Conservation (phyloP, 2,113 vertebrate genomes). For the Colossoma macropomum region DNA sequence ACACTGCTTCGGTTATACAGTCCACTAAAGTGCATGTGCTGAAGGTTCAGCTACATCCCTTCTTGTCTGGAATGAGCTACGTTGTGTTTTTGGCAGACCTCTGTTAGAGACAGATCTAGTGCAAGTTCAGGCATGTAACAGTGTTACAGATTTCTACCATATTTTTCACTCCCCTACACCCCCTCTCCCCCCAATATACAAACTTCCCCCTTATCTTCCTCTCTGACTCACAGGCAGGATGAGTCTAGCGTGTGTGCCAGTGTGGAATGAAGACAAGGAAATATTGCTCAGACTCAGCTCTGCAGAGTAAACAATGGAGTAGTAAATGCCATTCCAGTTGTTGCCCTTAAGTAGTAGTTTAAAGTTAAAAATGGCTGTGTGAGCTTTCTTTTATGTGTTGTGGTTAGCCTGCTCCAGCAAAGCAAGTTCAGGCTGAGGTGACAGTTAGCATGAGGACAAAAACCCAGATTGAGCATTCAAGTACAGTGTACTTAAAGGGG, state of each 20-base stretch:
- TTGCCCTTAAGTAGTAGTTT: conserved; percentile 6
- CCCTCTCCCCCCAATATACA: neutral
- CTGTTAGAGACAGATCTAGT: neutral
- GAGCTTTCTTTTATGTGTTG: conserved; percentile 56
- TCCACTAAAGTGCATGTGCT: neutral
- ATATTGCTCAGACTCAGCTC: neutral
- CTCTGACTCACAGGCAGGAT: neutral
- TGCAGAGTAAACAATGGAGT: neutral
- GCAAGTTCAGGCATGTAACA: conserved; percentile 36
- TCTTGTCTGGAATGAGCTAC: no score
- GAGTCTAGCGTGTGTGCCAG: neutral
- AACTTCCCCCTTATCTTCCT: neutral
- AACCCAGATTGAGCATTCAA: neutral
- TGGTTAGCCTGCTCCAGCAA: conserved; percentile 68
- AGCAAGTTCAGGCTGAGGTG: conserved; percentile 51
- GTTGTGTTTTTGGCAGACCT: no score
- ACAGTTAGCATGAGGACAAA: neutral
- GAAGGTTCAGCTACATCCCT: no score
- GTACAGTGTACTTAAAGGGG: neutral
- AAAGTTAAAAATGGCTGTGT: neutral
- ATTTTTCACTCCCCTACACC: no score
- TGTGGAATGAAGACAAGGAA: neutral
- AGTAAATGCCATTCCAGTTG: neutral
- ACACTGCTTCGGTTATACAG: neutral
- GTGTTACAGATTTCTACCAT: conserved; percentile 8